Percentiles rank a stretch among this genome's conserved stretches.
phyloP scores from a whole-genome alignment of 2,888 invertebrate species.

The Helicoverpa assulta region DNA sequence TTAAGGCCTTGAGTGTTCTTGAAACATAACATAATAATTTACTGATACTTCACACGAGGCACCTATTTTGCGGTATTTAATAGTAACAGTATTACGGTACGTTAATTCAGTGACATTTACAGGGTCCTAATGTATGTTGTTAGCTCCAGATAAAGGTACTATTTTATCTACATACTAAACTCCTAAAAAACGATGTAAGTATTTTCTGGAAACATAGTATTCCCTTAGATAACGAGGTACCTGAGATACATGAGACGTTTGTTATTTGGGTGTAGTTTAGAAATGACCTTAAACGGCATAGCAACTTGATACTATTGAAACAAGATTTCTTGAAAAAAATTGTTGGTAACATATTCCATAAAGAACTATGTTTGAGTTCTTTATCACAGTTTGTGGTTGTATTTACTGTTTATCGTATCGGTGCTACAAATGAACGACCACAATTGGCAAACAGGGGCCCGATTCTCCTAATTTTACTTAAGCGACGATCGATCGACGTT shows the following conservation, averaged over 20 bases:
- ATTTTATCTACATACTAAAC: background rate
- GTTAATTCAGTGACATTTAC: slow-evolving; percentile 13
- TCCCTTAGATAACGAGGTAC: background rate
- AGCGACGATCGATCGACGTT: too few species aligned
- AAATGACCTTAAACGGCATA: background rate
- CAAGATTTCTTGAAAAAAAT: background rate
- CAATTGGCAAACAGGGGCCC: too few species aligned
- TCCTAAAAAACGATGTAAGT: too few species aligned
- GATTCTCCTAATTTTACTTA: too few species aligned
- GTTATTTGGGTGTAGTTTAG: background rate
- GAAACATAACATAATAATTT: background rate
- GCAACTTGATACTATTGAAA: background rate
- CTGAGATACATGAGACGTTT: background rate
- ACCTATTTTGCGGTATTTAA: too few species aligned
- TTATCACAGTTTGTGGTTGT: too few species aligned
- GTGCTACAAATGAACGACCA: too few species aligned
- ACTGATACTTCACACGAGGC: background rate
- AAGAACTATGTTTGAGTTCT: background rate
- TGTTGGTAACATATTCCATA: background rate
- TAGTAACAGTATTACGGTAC: background rate
- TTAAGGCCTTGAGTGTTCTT: slow-evolving; percentile 10
- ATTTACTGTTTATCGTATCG: too few species aligned
- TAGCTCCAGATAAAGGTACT: background rate
- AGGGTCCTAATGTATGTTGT: background rate
- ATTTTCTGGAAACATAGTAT: background rate